Percentiles rank a stretch among this genome's conserved stretches.
Conservation (phyloP, 2,888 invertebrate genomes). For the Scaptomyza caliginosa region DNA sequence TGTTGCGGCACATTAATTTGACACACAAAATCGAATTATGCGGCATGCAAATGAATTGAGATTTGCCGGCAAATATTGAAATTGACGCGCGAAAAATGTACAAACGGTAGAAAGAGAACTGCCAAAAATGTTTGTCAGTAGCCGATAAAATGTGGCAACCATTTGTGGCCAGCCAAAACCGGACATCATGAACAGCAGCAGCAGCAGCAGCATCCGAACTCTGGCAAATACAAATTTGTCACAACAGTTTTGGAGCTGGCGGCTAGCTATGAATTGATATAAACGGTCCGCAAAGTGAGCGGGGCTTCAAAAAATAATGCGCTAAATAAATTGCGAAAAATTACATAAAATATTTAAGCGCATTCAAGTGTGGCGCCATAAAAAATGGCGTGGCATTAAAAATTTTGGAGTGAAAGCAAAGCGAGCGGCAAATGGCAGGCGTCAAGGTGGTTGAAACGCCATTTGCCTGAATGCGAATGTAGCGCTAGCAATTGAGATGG, state of each 20-base stretch:
- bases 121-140: slow-evolving; percentile 32
- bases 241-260: slow-evolving; percentile 27
- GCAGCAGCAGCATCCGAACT: background rate
- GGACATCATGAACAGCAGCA: slow-evolving; percentile 18
- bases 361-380: slow-evolving; percentile 78
- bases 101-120: slow-evolving; percentile 3
- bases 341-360: slow-evolving; percentile 80
- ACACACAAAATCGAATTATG: slow-evolving; percentile 67
- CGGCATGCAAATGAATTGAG: slow-evolving; percentile 65
- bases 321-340: slow-evolving; percentile 80
- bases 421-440: slow-evolving; percentile 70
- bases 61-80: slow-evolving; percentile 58
- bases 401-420: slow-evolving; percentile 72
- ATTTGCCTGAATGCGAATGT: slow-evolving; percentile 26
- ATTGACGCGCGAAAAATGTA: slow-evolving; percentile 63
- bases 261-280: slow-evolving; percentile 66
- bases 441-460: slow-evolving; percentile 60
- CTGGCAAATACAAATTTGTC: slow-evolving; percentile 58
- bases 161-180: slow-evolving; percentile 38
- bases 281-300: slow-evolving; percentile 53
- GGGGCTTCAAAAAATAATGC: slow-evolving; percentile 65
- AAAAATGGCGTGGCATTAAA: slow-evolving; percentile 77
- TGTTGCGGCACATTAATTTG: slow-evolving; percentile 22
- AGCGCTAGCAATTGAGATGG: no score
- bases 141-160: background rate